Evolutionary conservation across 2,797 vertebrate species (phyloP).

Genomic region (Tapera naevia): DNA sequence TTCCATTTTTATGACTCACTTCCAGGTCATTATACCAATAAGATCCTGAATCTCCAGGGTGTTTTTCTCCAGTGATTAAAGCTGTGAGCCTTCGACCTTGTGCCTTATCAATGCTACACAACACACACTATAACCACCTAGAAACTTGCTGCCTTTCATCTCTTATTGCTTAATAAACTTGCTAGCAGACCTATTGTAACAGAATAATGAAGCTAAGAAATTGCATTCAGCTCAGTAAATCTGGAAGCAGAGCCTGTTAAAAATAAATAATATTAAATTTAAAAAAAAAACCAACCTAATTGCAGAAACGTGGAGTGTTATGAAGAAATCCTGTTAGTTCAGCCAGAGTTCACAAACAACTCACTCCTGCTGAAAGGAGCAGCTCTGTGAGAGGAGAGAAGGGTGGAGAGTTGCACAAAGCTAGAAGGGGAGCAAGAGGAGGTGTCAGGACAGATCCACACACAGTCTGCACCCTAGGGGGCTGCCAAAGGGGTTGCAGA

Average conservation of each 20-base stretch:
- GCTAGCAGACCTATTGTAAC: slow-evolving; percentile 38
- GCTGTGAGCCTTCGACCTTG: slow-evolving; percentile 37
- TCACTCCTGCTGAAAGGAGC: neutral
- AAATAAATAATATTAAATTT: slow-evolving; percentile 59
- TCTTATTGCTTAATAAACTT: slow-evolving; percentile 67
- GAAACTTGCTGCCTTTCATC: slow-evolving; percentile 53
- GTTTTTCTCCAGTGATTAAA: slow-evolving; percentile 61
- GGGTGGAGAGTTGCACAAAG: neutral
- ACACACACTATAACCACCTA: slow-evolving; percentile 34
- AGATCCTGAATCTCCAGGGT: slow-evolving; percentile 55
- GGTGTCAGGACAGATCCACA: neutral
- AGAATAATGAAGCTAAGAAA: slow-evolving; percentile 62
- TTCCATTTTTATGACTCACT: slow-evolving; percentile 45
- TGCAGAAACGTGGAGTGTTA: slow-evolving; percentile 9
- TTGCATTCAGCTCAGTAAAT: slow-evolving; percentile 53
- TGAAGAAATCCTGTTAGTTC: slow-evolving; percentile 39
- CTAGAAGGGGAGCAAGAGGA: neutral
- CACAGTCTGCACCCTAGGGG: neutral
- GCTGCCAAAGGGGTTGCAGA: neutral
- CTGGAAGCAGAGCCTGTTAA: slow-evolving; percentile 18
- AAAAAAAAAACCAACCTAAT: neutral
- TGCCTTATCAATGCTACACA: slow-evolving; percentile 51
- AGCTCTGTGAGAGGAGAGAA: neutral
- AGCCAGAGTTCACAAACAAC: slow-evolving; percentile 45
- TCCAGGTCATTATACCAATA: slow-evolving; percentile 56